Evolutionary conservation across 2,888 invertebrate species (phyloP), one percentile per base, ranked within the genome.

Genomic region (Ormyrus pomaceus): DNA sequence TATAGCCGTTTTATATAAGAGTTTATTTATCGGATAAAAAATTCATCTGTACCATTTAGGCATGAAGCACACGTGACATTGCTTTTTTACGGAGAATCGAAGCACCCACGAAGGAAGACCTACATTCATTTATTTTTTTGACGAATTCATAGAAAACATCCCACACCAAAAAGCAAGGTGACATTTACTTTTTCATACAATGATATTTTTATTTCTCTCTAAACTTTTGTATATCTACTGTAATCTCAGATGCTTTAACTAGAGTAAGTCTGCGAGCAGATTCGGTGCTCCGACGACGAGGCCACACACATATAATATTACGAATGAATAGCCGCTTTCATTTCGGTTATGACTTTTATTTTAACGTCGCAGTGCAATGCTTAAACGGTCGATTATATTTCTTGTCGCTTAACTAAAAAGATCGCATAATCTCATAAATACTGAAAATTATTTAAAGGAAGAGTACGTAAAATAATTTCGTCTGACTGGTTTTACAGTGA

Each of bases 31-130:
- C 64, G 77, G 79, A 79, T 82, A 82, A 77, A 82, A 79, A 77
- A 80, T 75, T 77, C 80, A 79, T 80, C 70, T 80, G 77, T 82
- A 74, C 69, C 70, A 65, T 80, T 34, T 68, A 82, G 82, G 78
- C 80, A 65, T 75, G 78, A 82, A 82, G 80, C 80, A 80, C 76
- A 80, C 75, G 80, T 82, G 82, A 82, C 82, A 78, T 69, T 70
- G 34, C 72, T 81, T 75, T 78, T 61, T 80, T 65, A 72, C 66
- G 70, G 77, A 79, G 77, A 82, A 79, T 79, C 77, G 79, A 82
- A 82, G 79, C 82, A 82, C 82, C 80, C 80, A 76, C 74, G 59
- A 78, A 77, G 82, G 82, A 82, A 82, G 82, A 82, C 80, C 82
- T 80, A 78, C 80, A 58, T 77, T 80, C 19, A 74, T 55, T 71